phyloP scores from a whole-genome alignment of 1,140 invertebrate genomes.

The Andrena cerasifolii region DNA sequence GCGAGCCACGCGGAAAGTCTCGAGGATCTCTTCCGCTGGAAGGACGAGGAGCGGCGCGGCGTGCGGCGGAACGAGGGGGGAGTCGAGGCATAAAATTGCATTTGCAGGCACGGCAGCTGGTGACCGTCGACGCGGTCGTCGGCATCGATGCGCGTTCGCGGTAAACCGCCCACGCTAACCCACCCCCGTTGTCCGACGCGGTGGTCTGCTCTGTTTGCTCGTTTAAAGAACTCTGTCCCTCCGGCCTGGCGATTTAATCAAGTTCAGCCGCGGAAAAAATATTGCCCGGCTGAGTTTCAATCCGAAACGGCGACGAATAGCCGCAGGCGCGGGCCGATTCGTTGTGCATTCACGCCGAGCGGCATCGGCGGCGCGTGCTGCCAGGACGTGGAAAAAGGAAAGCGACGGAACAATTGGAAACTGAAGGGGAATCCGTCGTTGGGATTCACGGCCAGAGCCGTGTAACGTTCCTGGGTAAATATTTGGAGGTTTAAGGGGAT shows the following conservation, averaged over 20 bases:
- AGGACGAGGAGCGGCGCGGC: neutral
- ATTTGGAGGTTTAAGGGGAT: conserved; percentile 16
- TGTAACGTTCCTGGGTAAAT: conserved; percentile 33
- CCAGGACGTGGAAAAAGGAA: neutral
- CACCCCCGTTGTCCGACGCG: neutral
- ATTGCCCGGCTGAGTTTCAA: conserved; percentile 62
- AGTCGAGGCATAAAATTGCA: conserved; percentile 66
- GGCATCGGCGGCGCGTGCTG: neutral
- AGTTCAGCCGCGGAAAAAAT: conserved; percentile 62
- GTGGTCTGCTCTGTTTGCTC: conserved; percentile 57
- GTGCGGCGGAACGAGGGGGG: conserved; percentile 41
- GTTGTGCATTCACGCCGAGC: conserved; percentile 50
- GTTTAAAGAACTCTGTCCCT: conserved; percentile 47
- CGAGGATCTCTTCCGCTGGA: conserved; percentile 29
- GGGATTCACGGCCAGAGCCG: conserved; percentile 6
- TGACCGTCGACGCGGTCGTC: conserved; percentile 31
- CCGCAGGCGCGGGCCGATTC: conserved; percentile 26
- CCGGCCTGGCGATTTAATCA: conserved; percentile 60
- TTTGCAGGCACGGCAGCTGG: conserved; percentile 38
- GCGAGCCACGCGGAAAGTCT: conserved; percentile 42
- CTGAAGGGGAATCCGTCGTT: conserved; percentile 3
- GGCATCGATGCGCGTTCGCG: conserved; percentile 12
- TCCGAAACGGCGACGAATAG: conserved; percentile 44
- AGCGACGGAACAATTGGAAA: conserved; percentile 33
- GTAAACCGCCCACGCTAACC: conserved; percentile 14